A percentile compares a stretch with the other conserved stretches of the same genome.
phyloP scores from a whole-genome alignment of 2,113 vertebrate genomes.

The Aleadryas rufinucha region DNA sequence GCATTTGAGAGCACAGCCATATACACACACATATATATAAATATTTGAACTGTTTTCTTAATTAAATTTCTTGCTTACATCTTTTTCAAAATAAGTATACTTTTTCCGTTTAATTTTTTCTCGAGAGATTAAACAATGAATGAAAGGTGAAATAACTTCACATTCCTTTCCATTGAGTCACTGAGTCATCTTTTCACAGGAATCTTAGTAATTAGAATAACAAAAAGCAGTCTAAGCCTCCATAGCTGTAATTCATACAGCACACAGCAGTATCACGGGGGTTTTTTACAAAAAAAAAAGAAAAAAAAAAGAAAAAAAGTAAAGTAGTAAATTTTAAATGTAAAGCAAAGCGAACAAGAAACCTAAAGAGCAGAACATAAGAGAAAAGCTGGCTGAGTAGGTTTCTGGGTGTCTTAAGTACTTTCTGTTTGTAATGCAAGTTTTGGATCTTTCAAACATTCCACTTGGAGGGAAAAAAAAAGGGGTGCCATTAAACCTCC shows the following conservation, averaged over 20 bases:
- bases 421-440: not conserved
- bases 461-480: not conserved
- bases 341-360: not conserved
- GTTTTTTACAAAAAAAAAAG: not conserved
- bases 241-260: not conserved
- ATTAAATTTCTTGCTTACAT: not conserved
- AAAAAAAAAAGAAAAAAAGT: too few species aligned
- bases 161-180: not conserved
- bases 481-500: not conserved
- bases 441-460: not conserved
- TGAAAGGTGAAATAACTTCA: not conserved
- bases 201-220: not conserved
- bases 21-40: not conserved
- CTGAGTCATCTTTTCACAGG: not conserved
- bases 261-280: not conserved
- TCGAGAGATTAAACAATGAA: not conserved
- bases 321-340: not conserved
- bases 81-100: not conserved
- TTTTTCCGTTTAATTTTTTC: not conserved
- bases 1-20: not conserved
- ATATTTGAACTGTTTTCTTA: not conserved
- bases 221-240: not conserved
- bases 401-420: not conserved
- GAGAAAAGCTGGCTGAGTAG: not conserved
- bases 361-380: not conserved